A percentile compares a stretch with the other conserved stretches of the same genome.
phyloP scores from a whole-genome alignment of 2,113 vertebrate genomes.

The Ariopsis seemanni region DNA sequence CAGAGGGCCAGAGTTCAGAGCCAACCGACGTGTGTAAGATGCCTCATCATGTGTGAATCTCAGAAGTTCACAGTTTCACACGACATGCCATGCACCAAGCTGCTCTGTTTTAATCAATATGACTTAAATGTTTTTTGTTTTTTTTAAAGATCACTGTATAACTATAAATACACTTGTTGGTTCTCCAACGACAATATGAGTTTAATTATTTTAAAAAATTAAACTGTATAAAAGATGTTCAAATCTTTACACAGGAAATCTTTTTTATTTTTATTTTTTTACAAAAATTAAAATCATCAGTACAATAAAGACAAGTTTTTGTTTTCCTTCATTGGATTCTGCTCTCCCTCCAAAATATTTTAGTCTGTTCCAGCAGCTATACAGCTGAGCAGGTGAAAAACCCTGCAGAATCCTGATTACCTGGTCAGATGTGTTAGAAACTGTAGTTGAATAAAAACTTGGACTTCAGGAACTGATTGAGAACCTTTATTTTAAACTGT shows the following conservation, averaged over 20 bases:
- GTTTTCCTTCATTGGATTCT: background rate
- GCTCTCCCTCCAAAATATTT: background rate
- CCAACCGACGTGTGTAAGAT: conserved; percentile 3
- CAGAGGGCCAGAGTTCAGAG: conserved; percentile 19
- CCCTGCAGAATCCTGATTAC: background rate
- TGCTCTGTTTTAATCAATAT: conserved; percentile 26
- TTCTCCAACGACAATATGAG: background rate
- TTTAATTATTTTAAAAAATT: background rate
- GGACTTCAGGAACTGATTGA: background rate
- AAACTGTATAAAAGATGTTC: background rate
- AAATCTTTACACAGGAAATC: background rate
- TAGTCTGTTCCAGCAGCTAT: background rate
- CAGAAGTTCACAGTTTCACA: conserved; percentile 2
- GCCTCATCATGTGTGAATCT: conserved; percentile 22
- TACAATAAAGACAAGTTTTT: background rate
- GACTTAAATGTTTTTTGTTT: background rate
- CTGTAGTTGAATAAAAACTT: background rate
- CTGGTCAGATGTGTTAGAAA: background rate
- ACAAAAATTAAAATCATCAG: too few species aligned
- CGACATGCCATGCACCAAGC: conserved; percentile 14
- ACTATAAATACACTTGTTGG: background rate
- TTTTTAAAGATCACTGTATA: background rate
- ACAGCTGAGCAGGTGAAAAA: background rate
- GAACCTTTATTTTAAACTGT: background rate
- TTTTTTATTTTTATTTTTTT: background rate